These are phyloP conservation scores for Pogona vitticeps DNA, from an alignment of 2,113 vertebrate species.

Conservation along the genomic window DNA sequence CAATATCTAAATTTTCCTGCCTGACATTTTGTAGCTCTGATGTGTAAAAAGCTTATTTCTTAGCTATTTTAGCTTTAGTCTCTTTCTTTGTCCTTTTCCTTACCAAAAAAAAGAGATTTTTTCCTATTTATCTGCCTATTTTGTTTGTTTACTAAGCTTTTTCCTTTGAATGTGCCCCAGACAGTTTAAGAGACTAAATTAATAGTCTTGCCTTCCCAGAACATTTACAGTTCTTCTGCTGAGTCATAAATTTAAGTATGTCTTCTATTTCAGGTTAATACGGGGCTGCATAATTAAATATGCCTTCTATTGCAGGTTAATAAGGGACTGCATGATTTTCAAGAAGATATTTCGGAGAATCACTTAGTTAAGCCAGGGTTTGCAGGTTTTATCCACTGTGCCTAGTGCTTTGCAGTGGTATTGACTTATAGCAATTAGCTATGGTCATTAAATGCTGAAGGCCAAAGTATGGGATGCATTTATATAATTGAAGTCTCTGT, in stretches of 20 bases:
- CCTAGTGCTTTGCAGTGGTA: slow-evolving; percentile 59
- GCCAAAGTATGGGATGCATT: slow-evolving; percentile 51
- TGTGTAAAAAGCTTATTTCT: slow-evolving; percentile 21
- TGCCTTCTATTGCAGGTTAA: slow-evolving; percentile 54
- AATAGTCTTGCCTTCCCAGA: slow-evolving; percentile 57
- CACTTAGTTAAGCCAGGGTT: slow-evolving; percentile 27
- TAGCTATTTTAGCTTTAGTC: not conserved
- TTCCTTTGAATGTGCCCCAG: slow-evolving; percentile 33
- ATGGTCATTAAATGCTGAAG: slow-evolving; percentile 66
- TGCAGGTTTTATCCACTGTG: slow-evolving; percentile 56
- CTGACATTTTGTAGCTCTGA: not conserved
- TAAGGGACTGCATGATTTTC: slow-evolving; percentile 55
- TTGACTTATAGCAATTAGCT: slow-evolving; percentile 68
- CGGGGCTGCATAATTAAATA: slow-evolving; percentile 43
- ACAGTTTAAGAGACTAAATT: slow-evolving; percentile 52
- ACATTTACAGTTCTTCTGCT: slow-evolving; percentile 55
- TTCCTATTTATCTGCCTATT: slow-evolving; percentile 26
- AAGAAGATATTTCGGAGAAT: slow-evolving; percentile 61
- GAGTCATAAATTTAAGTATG: slow-evolving; percentile 18
- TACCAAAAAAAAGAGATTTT: slow-evolving; percentile 12
- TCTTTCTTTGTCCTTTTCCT: slow-evolving; percentile 31
- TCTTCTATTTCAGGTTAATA: not conserved
- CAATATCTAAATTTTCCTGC: slow-evolving; percentile 32
- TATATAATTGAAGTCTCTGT: slow-evolving; percentile 65
- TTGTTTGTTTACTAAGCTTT: slow-evolving; percentile 44